A percentile compares a stretch with the other conserved stretches of the same genome.
Conservation (phyloP, 2,797 vertebrate genomes). For the Eupleurogrammus muticus region DNA sequence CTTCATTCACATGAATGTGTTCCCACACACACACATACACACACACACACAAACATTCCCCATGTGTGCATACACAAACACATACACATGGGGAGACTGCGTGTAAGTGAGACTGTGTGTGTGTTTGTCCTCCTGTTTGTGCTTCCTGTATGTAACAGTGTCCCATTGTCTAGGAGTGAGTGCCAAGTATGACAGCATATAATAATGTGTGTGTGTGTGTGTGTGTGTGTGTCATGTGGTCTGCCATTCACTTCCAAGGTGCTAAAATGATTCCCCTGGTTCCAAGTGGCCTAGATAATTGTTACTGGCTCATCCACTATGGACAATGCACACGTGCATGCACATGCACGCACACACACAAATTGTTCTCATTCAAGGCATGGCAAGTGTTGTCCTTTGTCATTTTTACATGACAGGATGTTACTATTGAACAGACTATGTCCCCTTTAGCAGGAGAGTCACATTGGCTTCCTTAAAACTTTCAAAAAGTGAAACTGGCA, state of each 20-base stretch:
- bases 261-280: slow-evolving; percentile 45
- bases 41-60: too few relatives aligned
- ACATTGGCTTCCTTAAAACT: too few relatives aligned
- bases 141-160: not conserved
- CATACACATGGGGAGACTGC: not conserved
- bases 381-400: too few relatives aligned
- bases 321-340: not conserved
- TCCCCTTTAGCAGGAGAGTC: too few relatives aligned
- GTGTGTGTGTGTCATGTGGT: not conserved
- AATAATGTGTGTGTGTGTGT: slow-evolving; percentile 2
- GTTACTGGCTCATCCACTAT: slow-evolving; percentile 20
- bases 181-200: slow-evolving; percentile 19
- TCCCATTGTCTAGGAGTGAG: slow-evolving; percentile 16
- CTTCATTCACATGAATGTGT: too few relatives aligned
- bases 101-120: slow-evolving; percentile 1
- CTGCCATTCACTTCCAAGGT: slow-evolving; percentile 27
- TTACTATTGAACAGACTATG: too few relatives aligned
- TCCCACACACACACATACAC: too few relatives aligned
- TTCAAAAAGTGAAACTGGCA: too few relatives aligned
- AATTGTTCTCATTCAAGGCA: not conserved
- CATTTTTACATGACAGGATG: too few relatives aligned
- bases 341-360: slow-evolving; percentile 12
- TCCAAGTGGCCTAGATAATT: slow-evolving; percentile 41
- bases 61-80: too few relatives aligned
- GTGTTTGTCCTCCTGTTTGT: slow-evolving; percentile 14